A percentile compares a stretch with the other conserved stretches of the same genome.
phyloP scores from a whole-genome alignment of 2,888 invertebrate species.

The Gasteruption jaculator region DNA sequence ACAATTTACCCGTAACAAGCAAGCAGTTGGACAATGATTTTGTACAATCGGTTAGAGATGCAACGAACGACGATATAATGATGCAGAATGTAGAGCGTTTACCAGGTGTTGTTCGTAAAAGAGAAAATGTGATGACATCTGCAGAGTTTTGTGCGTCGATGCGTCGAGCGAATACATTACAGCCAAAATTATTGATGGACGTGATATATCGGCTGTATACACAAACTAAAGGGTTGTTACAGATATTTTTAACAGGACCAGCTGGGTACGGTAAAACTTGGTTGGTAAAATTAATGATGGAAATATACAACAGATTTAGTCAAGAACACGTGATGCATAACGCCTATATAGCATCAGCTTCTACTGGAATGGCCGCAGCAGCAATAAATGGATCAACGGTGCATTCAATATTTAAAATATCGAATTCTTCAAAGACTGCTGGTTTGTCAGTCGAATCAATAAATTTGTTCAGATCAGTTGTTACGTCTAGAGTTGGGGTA shows the following conservation, averaged over 20 bases:
- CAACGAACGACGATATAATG: no score
- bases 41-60: no score
- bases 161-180: slow-evolving; percentile 25
- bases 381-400: slow-evolving; percentile 34
- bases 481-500: no score
- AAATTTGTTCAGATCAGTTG: no score
- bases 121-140: slow-evolving; percentile 29
- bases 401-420: slow-evolving; percentile 30
- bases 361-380: slow-evolving; percentile 35
- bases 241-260: slow-evolving; percentile 31
- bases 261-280: slow-evolving; percentile 40
- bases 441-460: no score
- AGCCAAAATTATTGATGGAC: slow-evolving; percentile 24
- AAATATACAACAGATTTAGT: slow-evolving; percentile 46
- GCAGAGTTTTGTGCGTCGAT: slow-evolving; percentile 25
- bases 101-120: slow-evolving; percentile 28
- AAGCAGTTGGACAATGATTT: no score
- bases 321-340: slow-evolving; percentile 35
- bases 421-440: no score
- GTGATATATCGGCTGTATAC: no score
- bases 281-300: slow-evolving; percentile 45
- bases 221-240: slow-evolving; percentile 18
- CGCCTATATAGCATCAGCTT: slow-evolving; percentile 39
- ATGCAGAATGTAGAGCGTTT: no score
- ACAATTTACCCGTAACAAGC: no score